Evolutionary conservation across 2,797 vertebrate species (phyloP).

Genomic region (Clamator glandarius): DNA sequence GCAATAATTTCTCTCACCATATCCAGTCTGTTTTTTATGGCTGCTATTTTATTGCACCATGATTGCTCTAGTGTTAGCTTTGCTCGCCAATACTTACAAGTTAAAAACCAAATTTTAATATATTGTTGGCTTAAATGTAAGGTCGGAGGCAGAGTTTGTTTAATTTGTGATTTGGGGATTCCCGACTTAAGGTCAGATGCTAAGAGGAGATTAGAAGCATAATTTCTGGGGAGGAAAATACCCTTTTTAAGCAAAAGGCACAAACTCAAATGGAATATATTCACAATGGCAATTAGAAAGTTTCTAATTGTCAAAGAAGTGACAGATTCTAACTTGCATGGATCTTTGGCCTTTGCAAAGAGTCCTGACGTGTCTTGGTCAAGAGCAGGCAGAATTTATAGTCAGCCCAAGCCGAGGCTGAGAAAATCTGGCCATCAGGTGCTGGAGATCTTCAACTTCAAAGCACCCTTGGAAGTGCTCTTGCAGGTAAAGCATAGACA

Average conservation of each 20-base stretch:
- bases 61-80: conserved; percentile 12
- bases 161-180: background rate
- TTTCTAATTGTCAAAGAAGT: background rate
- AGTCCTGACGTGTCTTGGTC: background rate
- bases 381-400: background rate
- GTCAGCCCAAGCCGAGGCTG: background rate
- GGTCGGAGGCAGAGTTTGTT: background rate
- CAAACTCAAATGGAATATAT: background rate
- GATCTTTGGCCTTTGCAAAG: background rate
- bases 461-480: background rate
- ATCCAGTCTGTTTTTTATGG: conserved; percentile 14
- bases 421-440: background rate
- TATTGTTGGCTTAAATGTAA: conserved; percentile 17
- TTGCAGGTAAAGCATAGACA: background rate
- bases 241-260: background rate
- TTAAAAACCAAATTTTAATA: conserved; percentile 29
- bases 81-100: conserved; percentile 23
- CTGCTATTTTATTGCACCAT: conserved; percentile 14
- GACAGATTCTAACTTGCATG: background rate
- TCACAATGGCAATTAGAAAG: background rate
- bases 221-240: background rate
- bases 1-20: background rate
- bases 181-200: background rate
- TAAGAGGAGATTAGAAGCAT: background rate
- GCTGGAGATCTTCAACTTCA: background rate